Percentiles rank a stretch among this genome's conserved stretches.
phyloP scores from a whole-genome alignment of 2,888 invertebrate species.

The Heliconius sara region DNA sequence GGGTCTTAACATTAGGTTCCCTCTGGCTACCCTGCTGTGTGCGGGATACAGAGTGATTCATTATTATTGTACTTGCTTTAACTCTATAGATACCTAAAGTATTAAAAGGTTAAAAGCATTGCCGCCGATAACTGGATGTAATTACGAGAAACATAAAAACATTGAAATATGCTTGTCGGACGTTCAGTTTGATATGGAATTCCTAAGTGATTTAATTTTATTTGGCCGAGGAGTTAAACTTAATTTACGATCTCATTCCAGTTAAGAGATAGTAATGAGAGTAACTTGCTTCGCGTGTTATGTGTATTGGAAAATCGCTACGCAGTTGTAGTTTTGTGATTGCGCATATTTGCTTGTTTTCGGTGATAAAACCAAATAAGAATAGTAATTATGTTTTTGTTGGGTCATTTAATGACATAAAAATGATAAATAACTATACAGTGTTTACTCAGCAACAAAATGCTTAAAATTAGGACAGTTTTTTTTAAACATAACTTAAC shows the following conservation, averaged over 20 bases:
- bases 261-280: background rate
- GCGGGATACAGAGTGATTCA: slow-evolving; percentile 6
- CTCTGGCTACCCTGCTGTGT: no score
- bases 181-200: slow-evolving; percentile 18
- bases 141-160: slow-evolving; percentile 26
- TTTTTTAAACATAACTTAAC: no score
- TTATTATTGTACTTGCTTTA: slow-evolving; percentile 21
- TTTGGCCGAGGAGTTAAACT: slow-evolving; percentile 8
- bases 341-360: background rate
- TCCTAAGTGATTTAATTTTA: slow-evolving; percentile 24
- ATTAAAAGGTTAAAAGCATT: slow-evolving; percentile 29
- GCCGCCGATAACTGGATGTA: slow-evolving; percentile 26
- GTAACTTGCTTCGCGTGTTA: background rate
- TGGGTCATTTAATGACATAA: background rate
- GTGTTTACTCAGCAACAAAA: no score
- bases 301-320: slow-evolving; percentile 1
- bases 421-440: no score
- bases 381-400: background rate
- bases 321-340: background rate
- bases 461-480: no score
- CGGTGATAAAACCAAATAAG: background rate
- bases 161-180: slow-evolving; percentile 22
- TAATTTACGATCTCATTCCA: slow-evolving; percentile 11
- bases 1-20: no score
- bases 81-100: slow-evolving; percentile 18